A percentile compares a stretch with the other conserved stretches of the same genome.
Evolutionary conservation across 2,888 invertebrate genomes (phyloP).

Genomic region (Eristalis arbustorum): DNA sequence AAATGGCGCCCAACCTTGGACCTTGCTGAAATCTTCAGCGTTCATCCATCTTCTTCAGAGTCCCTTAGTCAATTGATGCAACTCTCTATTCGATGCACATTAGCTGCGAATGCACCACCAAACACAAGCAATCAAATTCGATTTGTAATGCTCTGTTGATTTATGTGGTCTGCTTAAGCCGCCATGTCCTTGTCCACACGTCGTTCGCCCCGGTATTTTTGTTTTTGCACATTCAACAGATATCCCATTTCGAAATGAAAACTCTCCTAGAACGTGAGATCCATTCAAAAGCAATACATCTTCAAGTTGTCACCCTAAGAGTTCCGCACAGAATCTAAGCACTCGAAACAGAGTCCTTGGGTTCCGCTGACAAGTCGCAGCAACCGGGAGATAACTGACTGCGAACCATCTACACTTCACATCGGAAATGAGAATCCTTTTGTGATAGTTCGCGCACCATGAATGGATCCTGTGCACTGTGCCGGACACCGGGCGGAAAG

Average conservation of each 20-base stretch:
- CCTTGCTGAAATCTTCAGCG: background rate
- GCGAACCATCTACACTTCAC: background rate
- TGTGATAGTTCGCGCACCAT: background rate
- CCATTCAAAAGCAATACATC: background rate
- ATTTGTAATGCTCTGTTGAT: background rate
- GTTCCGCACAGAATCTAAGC: background rate
- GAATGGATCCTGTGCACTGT: background rate
- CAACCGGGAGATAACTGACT: background rate
- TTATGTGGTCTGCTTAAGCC: background rate
- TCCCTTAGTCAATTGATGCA: background rate
- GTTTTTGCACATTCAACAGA: background rate
- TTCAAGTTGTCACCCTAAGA: background rate
- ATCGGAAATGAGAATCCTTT: slow-evolving; percentile 1
- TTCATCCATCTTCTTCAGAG: background rate
- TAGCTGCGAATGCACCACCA: background rate
- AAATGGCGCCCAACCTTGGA: background rate
- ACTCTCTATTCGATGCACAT: background rate
- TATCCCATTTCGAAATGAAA: background rate
- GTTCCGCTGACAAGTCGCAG: background rate
- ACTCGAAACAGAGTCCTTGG: background rate
- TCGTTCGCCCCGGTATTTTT: background rate
- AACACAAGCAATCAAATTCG: background rate
- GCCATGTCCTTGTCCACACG: background rate
- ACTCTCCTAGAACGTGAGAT: background rate
- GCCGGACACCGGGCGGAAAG: background rate